phyloP scores from a whole-genome alignment of 2,113 vertebrate species.

The Nothoprocta pentlandii region DNA sequence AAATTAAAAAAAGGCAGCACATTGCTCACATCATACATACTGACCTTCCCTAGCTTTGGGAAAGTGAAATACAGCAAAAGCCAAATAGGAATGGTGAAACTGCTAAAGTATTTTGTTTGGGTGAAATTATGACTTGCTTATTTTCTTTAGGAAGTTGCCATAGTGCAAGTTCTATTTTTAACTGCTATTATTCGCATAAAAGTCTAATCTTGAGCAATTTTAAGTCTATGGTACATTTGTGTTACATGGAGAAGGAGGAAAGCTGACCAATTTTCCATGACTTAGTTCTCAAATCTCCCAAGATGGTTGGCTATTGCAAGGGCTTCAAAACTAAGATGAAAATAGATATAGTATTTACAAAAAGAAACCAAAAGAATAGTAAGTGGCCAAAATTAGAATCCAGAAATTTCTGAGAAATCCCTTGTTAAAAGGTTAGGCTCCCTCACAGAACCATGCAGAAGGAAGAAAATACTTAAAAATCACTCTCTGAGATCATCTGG shows the following conservation, averaged over 20 bases:
- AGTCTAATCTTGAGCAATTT: not conserved
- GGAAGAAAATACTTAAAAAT: not conserved
- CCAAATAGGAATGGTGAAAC: not conserved
- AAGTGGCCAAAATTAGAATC: not conserved
- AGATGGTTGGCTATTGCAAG: not conserved
- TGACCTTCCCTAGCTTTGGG: not conserved
- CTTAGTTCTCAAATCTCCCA: slow-evolving; percentile 13
- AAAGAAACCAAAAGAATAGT: not conserved
- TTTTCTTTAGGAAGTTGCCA: not conserved
- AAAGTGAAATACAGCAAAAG: not conserved
- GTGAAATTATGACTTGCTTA: not conserved
- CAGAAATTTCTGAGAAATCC: not conserved
- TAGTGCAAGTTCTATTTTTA: slow-evolving; percentile 29
- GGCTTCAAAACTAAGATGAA: not conserved
- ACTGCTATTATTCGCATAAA: not conserved
- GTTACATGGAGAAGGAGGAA: not conserved
- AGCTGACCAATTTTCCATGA: not conserved
- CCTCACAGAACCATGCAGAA: not conserved
- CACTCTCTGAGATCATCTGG: not conserved
- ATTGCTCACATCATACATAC: not conserved
- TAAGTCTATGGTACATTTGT: not conserved
- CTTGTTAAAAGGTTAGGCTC: not conserved
- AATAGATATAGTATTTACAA: not conserved
- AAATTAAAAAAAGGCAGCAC: not conserved
- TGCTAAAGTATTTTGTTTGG: not conserved